Evolutionary conservation across 1,140 invertebrate species (phyloP).

Genomic region (Pectinophora gossypiella): DNA sequence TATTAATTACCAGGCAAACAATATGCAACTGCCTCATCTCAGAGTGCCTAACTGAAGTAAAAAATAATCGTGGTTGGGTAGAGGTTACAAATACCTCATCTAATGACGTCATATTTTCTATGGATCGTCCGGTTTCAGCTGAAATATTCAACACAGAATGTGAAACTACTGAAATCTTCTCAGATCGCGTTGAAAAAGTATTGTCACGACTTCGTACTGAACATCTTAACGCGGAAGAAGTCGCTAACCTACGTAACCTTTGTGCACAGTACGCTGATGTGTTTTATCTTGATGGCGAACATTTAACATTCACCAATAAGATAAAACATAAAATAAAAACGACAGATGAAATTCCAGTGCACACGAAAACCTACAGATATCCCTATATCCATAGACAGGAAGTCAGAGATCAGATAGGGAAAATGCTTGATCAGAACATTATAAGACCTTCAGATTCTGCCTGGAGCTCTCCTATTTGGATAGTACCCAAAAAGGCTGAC

Average conservation of each 20-base stretch:
- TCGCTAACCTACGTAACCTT: background rate
- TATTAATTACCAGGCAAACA: background rate
- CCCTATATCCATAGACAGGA: background rate
- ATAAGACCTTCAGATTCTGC: background rate
- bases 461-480: slow-evolving; percentile 16
- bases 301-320: slow-evolving; percentile 10
- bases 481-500: slow-evolving; percentile 16
- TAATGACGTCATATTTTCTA: background rate
- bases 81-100: background rate
- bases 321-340: slow-evolving; percentile 1
- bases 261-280: background rate
- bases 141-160: background rate
- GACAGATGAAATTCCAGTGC: background rate
- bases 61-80: background rate
- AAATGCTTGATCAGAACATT: background rate
- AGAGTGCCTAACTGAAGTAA: slow-evolving; percentile 8
- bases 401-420: background rate
- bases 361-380: background rate
- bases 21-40: slow-evolving; percentile 11
- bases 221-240: background rate
- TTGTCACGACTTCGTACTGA: slow-evolving; percentile 3
- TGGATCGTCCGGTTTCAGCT: background rate
- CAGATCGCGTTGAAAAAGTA: slow-evolving; percentile 3
- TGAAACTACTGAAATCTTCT: background rate
- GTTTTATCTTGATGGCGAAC: background rate